These are phyloP conservation scores for Gallinago jamesoni DNA, from an alignment of 2,113 vertebrate genomes.

Conservation along the genomic window DNA sequence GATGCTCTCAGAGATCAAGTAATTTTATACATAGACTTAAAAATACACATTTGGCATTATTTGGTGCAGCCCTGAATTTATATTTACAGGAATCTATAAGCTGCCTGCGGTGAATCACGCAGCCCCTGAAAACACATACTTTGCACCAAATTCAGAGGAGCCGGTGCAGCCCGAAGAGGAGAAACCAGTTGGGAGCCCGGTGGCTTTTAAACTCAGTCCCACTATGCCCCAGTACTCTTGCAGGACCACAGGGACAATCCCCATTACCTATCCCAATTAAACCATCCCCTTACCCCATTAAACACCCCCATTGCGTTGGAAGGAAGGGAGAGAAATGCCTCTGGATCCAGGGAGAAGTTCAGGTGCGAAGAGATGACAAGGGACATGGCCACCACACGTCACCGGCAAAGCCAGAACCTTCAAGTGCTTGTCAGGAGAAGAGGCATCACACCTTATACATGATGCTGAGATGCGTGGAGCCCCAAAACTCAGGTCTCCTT, in stretches of 20 bases:
- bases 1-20: not conserved
- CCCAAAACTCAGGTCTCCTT: not conserved
- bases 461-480: fast-evolving
- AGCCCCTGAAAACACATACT: not conserved
- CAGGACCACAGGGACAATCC: not conserved
- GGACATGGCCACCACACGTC: fast-evolving
- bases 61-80: not conserved
- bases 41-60: constrained; percentile 32
- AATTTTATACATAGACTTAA: constrained; percentile 25
- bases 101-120: not conserved
- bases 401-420: not conserved
- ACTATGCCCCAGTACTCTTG: fast-evolving
- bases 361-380: fast-evolving
- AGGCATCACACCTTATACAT: fast-evolving
- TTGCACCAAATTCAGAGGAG: not conserved
- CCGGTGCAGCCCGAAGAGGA: not conserved
- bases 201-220: not conserved
- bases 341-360: not conserved
- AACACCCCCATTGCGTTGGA: not conserved
- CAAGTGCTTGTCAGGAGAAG: not conserved
- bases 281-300: not conserved
- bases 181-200: not conserved
- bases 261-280: not conserved
- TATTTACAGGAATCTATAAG: constrained; percentile 33
- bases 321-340: fast-evolving